Evolutionary conservation across 1,140 invertebrate species (phyloP).

Genomic region (Drosophila malerkotliana): DNA sequence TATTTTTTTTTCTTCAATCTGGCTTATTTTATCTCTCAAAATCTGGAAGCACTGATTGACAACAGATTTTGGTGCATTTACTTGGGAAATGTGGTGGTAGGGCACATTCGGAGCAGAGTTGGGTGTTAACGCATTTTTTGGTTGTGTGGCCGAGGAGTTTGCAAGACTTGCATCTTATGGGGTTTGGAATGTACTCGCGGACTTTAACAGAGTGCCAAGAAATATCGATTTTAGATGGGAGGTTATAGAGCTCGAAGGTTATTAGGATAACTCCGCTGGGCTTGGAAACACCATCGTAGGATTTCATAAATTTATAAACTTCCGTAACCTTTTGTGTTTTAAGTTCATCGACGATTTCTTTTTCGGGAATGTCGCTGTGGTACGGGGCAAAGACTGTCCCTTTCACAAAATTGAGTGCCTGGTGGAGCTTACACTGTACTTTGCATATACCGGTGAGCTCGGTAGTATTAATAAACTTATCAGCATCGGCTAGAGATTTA

Average conservation of each 20-base stretch:
- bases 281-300: conserved; percentile 1
- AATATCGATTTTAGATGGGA: conserved; percentile 10
- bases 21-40: too few species aligned
- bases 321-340: conserved; percentile 10
- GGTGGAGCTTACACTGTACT: too few species aligned
- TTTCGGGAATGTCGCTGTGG: background rate
- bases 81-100: background rate
- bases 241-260: conserved; percentile 9
- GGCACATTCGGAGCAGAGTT: background rate
- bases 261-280: conserved; percentile 15
- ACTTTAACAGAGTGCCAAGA: conserved; percentile 21
- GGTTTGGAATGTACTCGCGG: conserved; percentile 11
- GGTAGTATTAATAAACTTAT: too few species aligned
- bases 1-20: too few species aligned
- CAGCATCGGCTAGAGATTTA: too few species aligned
- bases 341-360: conserved; percentile 13
- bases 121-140: conserved; percentile 1
- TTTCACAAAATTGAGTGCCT: too few species aligned
- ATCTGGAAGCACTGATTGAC: too few species aligned
- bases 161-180: conserved; percentile 9
- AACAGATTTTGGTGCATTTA: background rate
- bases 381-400: background rate
- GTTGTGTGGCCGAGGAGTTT: conserved; percentile 8
- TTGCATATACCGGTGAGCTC: too few species aligned
- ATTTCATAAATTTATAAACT: conserved; percentile 21